These are phyloP conservation scores for Tiaroga cobitis DNA, from an alignment of 2,797 vertebrate genomes.

Conservation along the genomic window DNA sequence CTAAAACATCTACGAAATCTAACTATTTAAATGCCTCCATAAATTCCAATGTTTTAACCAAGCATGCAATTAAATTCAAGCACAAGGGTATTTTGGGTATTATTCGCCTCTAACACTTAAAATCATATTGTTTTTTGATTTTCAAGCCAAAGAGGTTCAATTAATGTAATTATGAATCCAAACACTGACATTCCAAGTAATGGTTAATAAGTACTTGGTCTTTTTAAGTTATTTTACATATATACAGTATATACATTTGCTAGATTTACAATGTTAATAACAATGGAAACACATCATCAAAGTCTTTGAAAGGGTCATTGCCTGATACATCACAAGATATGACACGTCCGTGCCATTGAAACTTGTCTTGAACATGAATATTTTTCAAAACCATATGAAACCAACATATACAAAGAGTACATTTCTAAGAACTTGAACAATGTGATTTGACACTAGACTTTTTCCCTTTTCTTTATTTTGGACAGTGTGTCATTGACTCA, in stretches of 20 bases:
- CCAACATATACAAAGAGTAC: too few species aligned
- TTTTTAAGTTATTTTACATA: neutral
- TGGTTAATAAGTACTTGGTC: neutral
- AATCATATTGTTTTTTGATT: neutral
- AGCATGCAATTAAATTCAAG: conserved; percentile 15
- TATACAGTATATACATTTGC: too few species aligned
- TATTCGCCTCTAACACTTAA: neutral
- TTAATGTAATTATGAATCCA: neutral
- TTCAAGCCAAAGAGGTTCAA: neutral
- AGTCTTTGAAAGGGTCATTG: too few species aligned
- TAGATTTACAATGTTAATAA: neutral
- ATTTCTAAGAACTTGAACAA: neutral
- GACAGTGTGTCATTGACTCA: neutral
- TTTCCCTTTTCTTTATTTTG: neutral
- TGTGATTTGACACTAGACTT: neutral
- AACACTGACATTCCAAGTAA: neutral
- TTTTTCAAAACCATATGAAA: too few species aligned
- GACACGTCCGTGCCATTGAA: too few species aligned
- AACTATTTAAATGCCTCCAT: conserved; percentile 1
- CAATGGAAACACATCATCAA: too few species aligned
- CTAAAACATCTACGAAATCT: neutral
- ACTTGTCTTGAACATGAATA: too few species aligned
- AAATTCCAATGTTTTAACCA: neutral
- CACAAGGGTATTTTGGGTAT: neutral
- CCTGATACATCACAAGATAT: too few species aligned